Base-by-base conservation (phyloP, 1,140 invertebrate species). In the Drosophila burlai region DNA sequence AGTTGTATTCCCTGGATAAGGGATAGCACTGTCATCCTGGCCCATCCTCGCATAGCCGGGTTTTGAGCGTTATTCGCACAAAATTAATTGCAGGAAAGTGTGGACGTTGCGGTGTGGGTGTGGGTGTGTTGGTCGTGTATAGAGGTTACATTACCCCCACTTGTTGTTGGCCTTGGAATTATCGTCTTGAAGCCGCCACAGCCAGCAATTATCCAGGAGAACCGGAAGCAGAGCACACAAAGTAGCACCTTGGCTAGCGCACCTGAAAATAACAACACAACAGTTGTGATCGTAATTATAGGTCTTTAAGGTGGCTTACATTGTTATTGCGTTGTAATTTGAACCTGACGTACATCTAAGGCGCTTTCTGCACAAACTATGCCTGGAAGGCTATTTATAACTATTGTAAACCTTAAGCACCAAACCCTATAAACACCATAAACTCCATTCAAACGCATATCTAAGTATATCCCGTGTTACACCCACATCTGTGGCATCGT, bases 41-140 rank as follows among this genome's bases (percentile, higher is more conserved):
- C 64, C 42, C 40, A 40, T 52, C 49, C 52, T 16, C 2, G 24
- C 24, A 24, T 24, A n/a, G 16, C 54, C 45, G 34, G 42, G n/a
- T 29, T 64, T 54, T 18, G 11, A 68, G 54, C 49, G 10, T 60
- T 65, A 64, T 52, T 54, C 29, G 47, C 64, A 55, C 47, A 67
- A 80, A 69, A 80, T 83, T 76, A 82, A 86, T 80, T 80, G 81
- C 50, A 60, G 62, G 52, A 59, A 36, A 59, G 57, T 46, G 60
- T 29, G n/a, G 34, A 6, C 2, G 11, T 13, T 21, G 50, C 11
- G 38, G 34, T 63, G 40, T 54, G 29, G 21, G 21, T 45, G 54
- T 24, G 13, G 34, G 13, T 5, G 11, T 11, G 13, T 24, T 10
- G 34, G 13, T 29, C 16, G 42, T 34, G 31, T 34, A 24, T 11